These are phyloP conservation scores for Ennomos fuscantarius DNA, from an alignment of 2,888 invertebrate species.

Conservation along the genomic window DNA sequence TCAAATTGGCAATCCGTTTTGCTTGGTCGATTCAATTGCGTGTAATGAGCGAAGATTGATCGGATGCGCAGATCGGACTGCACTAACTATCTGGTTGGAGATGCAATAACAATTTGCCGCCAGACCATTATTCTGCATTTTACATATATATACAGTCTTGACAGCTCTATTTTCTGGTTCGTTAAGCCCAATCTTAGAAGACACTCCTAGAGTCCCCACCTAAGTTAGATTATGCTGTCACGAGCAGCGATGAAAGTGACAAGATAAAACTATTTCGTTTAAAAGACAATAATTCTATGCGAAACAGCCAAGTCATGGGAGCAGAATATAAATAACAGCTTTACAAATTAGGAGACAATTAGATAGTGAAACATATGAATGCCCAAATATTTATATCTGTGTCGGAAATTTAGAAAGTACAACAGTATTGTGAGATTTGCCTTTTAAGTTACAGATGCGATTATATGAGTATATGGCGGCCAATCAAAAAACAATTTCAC, in stretches of 20 bases:
- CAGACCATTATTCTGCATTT: slow-evolving; percentile 55
- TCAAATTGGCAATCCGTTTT: slow-evolving; percentile 68
- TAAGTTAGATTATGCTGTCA: slow-evolving; percentile 26
- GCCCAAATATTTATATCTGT: slow-evolving; percentile 39
- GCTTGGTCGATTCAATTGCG: slow-evolving; percentile 62
- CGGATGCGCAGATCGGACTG: slow-evolving; percentile 57
- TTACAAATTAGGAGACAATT: slow-evolving; percentile 44
- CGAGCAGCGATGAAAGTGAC: slow-evolving; percentile 46
- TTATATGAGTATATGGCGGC: not conserved
- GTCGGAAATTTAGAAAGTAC: slow-evolving; percentile 53
- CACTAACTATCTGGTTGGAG: slow-evolving; percentile 43
- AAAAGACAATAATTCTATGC: slow-evolving; percentile 43
- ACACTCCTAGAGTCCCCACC: slow-evolving; percentile 33
- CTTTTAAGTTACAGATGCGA: slow-evolving; percentile 32
- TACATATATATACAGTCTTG: slow-evolving; percentile 44
- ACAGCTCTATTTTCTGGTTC: slow-evolving; percentile 52
- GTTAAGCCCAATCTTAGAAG: slow-evolving; percentile 37
- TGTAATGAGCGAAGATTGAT: slow-evolving; percentile 62
- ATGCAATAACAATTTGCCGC: slow-evolving; percentile 67
- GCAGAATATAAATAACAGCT: slow-evolving; percentile 35
- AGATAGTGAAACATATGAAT: slow-evolving; percentile 38
- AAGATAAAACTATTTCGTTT: slow-evolving; percentile 38
- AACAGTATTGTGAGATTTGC: slow-evolving; percentile 26
- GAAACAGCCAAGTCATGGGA: slow-evolving; percentile 52
- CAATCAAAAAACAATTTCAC: not conserved